A percentile compares a stretch with the other conserved stretches of the same genome.
Conservation (phyloP, 2,113 vertebrate species). For the Callorhinus ursinus region DNA sequence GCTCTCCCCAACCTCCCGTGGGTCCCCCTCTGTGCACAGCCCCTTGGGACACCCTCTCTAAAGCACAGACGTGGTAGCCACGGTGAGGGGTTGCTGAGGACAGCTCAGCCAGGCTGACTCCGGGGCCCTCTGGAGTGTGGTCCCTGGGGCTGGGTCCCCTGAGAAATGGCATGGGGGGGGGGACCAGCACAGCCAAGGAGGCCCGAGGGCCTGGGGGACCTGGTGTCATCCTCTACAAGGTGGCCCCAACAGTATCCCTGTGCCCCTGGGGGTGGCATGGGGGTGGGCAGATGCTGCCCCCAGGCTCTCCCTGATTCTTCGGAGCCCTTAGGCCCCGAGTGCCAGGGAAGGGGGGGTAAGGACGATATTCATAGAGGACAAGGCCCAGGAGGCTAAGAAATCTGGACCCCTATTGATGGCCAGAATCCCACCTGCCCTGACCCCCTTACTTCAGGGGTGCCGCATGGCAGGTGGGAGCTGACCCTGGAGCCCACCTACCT, state of each 20-base stretch:
- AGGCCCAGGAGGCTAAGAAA: background rate
- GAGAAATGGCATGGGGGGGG: too few species aligned
- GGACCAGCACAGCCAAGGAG: background rate
- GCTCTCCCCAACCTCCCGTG: background rate
- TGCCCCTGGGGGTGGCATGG: fast-evolving
- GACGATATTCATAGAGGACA: fast-evolving
- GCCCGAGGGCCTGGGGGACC: background rate
- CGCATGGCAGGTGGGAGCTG: background rate
- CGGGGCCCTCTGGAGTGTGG: background rate
- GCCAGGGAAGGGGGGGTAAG: background rate
- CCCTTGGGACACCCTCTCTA: background rate
- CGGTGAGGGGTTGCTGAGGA: background rate
- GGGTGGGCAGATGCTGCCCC: fast-evolving
- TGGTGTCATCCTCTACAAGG: background rate
- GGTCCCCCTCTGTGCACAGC: background rate
- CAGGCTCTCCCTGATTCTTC: background rate
- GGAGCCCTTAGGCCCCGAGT: background rate
- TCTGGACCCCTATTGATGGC: background rate
- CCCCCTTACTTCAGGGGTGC: background rate
- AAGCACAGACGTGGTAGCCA: background rate
- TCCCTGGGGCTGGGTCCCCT: background rate
- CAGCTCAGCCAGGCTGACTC: background rate
- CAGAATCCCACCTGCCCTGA: background rate
- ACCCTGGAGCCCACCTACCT: background rate
- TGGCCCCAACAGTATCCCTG: too few species aligned